phyloP scores from a whole-genome alignment of 2,888 invertebrate species.

The Drosophila pseudotakahashii region DNA sequence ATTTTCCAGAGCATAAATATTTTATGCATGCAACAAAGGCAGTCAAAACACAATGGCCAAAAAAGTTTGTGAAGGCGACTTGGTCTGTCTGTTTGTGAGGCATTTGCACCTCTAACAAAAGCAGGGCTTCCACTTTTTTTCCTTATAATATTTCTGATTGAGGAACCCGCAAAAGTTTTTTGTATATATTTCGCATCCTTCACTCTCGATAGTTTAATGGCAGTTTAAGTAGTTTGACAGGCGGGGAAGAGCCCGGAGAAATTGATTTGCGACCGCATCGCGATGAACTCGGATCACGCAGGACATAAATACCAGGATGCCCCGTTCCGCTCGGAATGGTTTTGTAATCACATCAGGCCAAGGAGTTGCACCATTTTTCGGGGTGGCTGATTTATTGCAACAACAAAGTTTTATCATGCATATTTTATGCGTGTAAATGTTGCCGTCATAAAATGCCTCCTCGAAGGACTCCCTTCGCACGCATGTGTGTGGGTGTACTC shows the following conservation, averaged over 20 bases:
- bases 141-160: conserved; percentile 71
- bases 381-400: conserved; percentile 75
- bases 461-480: conserved; percentile 40
- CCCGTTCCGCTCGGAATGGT: conserved; percentile 70
- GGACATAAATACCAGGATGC: conserved; percentile 53
- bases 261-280: conserved; percentile 33
- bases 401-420: conserved; percentile 80
- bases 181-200: conserved; percentile 43
- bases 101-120: conserved; percentile 74
- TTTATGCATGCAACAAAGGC: conserved; percentile 77
- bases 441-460: conserved; percentile 75
- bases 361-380: conserved; percentile 39
- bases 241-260: not conserved
- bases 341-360: conserved; percentile 74
- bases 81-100: conserved; percentile 54
- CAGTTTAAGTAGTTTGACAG: conserved; percentile 81
- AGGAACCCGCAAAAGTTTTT: conserved; percentile 54
- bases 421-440: conserved; percentile 81
- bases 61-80: conserved; percentile 57
- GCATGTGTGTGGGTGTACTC: conserved; percentile 43
- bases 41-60: conserved; percentile 68
- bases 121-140: conserved; percentile 65
- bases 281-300: conserved; percentile 62
- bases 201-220: conserved; percentile 80
- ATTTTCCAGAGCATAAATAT: conserved; percentile 75